Evolutionary conservation across 2,113 vertebrate species (phyloP), one percentile per base, ranked within the genome.

Genomic region (Melanocharis versteri): DNA sequence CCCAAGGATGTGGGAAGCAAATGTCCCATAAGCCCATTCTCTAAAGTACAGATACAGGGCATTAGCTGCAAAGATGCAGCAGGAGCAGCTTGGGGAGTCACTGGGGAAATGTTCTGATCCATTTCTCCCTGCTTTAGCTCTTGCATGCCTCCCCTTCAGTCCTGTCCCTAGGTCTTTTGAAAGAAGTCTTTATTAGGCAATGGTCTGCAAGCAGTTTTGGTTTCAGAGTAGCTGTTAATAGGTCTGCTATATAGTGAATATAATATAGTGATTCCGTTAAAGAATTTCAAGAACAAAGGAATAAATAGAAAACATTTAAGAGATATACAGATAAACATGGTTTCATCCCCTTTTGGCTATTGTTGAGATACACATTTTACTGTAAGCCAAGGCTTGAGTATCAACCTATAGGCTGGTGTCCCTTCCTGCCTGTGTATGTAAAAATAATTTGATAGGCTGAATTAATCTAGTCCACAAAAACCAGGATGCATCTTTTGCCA

Each of bases 1-100:
- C 13, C 8, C 20, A 54, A 86, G 30, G 21, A 62, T 7, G 6
- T 30, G 20, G 20, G 22, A 47, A 86, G 45, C 47, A 85, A 87
- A 35, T 7, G 6, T 17, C 4, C 42, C 9, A 13, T 15, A 27
- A 54, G 4, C 23, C 16, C 0, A 0, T 62, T 80, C 28, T 54
- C 31, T 37, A 22, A 60, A 89, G 75, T 22, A 56, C 7, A 33
- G 33, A 37, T 20, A 48, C 1, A n/a, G n/a, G 27, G 20, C 16
- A 14, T 69, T 50, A 47, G 28, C 51, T 60, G 48, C n/a, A 47
- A 51, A n/a, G 12, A 48, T 90, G 42, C 23, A 83, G 21, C 57
- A 79, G 5, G 23, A 85, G 33, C 37, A 83, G 15, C 58, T 62
- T 73, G 39, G 13, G 24, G 35, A 73, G 27, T 48, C 10, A 1